Conservation (phyloP, 2,113 vertebrate genomes). For the Trematomus loennbergii region DNA sequence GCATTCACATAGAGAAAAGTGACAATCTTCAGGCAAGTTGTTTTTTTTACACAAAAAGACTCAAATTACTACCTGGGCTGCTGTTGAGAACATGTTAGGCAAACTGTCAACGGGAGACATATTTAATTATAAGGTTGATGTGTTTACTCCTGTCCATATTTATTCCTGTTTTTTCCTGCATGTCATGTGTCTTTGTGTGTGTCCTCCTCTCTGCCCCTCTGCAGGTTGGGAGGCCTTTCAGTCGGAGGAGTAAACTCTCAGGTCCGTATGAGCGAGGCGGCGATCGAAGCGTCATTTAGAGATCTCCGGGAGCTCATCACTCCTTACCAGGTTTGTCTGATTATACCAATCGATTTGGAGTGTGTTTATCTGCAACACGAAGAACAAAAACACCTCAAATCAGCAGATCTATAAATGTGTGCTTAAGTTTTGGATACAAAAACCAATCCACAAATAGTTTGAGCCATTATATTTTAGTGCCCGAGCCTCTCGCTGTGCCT, state of each 20-base stretch:
- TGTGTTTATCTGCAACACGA: neutral
- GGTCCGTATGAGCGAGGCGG: slow-evolving; percentile 74
- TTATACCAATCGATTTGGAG: neutral
- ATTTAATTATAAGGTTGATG: slow-evolving; percentile 2
- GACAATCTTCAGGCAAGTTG: neutral
- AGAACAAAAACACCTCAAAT: neutral
- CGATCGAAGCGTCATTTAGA: slow-evolving; percentile 55
- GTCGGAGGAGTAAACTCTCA: slow-evolving; percentile 83
- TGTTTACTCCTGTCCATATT: neutral
- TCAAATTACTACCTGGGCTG: slow-evolving; percentile 24
- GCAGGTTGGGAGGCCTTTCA: slow-evolving; percentile 83
- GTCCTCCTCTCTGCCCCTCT: neutral
- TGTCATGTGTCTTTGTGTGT: neutral
- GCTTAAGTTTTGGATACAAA: neutral
- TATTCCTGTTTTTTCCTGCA: no score
- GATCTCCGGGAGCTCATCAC: slow-evolving; percentile 68
- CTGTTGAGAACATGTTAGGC: slow-evolving; percentile 37
- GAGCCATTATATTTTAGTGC: neutral
- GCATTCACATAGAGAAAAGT: neutral
- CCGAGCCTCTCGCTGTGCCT: neutral
- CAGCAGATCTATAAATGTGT: neutral
- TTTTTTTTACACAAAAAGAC: slow-evolving; percentile 4
- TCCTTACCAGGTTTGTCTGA: slow-evolving; percentile 68
- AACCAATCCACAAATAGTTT: no score
- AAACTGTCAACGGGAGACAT: slow-evolving; percentile 19